Evolutionary conservation across 2,888 invertebrate species (phyloP), one percentile per base, ranked within the genome.

Genomic region (Sphaerophoria rueppellii): DNA sequence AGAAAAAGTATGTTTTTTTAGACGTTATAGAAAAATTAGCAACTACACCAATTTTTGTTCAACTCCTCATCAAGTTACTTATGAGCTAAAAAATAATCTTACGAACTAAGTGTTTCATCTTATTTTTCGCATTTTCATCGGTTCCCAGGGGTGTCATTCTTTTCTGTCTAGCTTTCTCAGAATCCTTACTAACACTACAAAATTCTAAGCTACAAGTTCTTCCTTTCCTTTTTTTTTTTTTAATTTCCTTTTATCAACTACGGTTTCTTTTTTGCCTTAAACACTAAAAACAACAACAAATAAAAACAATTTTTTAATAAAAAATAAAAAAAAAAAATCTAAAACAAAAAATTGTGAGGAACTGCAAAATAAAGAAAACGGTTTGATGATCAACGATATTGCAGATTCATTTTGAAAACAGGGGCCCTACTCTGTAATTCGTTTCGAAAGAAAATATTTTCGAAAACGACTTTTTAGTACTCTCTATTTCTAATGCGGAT

Each of bases 211-310:
- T 80, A 72, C 61, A 72, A 61, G 7, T 71, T 12, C 9, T 2
- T 40, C 76, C 55, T 71, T 65, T 37, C 11, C 46, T 35, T 63
- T 58, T 58, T 71, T 57, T 50, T 61, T 37, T 65, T 43, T 58
- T 46, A 4, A 50, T 58, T 75, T 69, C 63, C 71, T 70, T 73
- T 82, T 82, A 82, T 76, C 67, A 83, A 80, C 75, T 83, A 83
- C 79, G 50, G 16, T 74, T 79, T 74, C 73, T 48, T 69, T 74
- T 60, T 67, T 24, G 43, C 55, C 78, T 77, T 82, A 78, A 74
- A 72, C 71, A 82, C 71, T 86, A 82, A 86, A 86, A 86, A 77
- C 85, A 85, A 85, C 85, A 85, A 85, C 81, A 77, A 70, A 83
- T 60, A 71, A 81, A 86, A 78, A 79, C 72, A 78, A 80, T 55